Evolutionary conservation across 2,888 invertebrate species (phyloP).

Genomic region (Coenonympha glycerion): DNA sequence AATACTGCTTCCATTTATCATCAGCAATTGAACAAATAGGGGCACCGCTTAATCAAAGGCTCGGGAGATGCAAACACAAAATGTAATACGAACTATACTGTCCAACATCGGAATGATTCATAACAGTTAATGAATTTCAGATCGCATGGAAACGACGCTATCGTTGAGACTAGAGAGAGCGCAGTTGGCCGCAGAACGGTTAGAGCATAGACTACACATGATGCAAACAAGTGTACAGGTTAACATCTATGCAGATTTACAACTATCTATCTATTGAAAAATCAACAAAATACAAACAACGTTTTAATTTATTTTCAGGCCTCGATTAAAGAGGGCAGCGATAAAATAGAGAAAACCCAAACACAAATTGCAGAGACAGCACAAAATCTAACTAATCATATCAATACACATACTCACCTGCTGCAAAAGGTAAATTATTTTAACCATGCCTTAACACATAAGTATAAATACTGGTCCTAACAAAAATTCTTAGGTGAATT

Average conservation of each 20-base stretch:
- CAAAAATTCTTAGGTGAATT: too few relatives aligned
- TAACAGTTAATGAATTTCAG: conserved; percentile 40
- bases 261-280: not conserved
- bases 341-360: conserved; percentile 60
- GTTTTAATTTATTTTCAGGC: conserved; percentile 48
- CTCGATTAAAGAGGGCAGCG: conserved; percentile 62
- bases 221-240: conserved; percentile 66
- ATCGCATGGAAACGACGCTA: conserved; percentile 65
- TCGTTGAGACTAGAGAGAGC: conserved; percentile 66
- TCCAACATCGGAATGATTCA: conserved; percentile 19
- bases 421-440: conserved; percentile 68
- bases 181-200: conserved; percentile 66
- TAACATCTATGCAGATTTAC: too few relatives aligned
- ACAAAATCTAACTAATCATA: conserved; percentile 58
- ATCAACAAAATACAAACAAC: not conserved
- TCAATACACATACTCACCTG: conserved; percentile 53
- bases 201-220: conserved; percentile 68
- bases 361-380: conserved; percentile 54
- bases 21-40: conserved; percentile 58
- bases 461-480: too few relatives aligned
- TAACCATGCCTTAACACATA: too few relatives aligned
- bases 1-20: conserved; percentile 46
- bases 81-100: conserved; percentile 18
- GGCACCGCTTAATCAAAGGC: conserved; percentile 56
- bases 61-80: conserved; percentile 44